Evolutionary conservation across 2,113 vertebrate genomes (phyloP), one percentile per base, ranked within the genome.

Genomic region (Seriola rivoliana): DNA sequence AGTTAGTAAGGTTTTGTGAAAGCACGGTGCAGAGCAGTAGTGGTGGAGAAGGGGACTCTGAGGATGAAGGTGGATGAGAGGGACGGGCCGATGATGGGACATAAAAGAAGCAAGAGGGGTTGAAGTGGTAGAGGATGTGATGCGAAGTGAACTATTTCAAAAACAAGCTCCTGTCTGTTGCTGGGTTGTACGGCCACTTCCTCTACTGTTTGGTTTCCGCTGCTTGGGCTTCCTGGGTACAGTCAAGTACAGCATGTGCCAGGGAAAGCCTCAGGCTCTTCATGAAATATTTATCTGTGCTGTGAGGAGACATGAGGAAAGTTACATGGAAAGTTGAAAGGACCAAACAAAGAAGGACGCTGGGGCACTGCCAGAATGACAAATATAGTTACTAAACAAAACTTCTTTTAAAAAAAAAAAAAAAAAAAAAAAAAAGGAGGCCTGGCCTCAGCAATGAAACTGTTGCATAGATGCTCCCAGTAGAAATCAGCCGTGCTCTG

Each of bases 211-310:
- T 79, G 81, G 84, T 85, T 89, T 86, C 85, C 71, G 60, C 85
- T 76, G 70, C 68, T 32, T 38, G 29, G 72, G 71, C 86, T 81
- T 89, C 80, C 84, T 82, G 78, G 81, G 81, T 86, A 81, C 90
- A 76, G 78, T 9, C 50, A 85, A 86, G 80, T 88, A 64, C 86
- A 81, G 88, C 80, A 16, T 85, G 86, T 92, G 88, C 85, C 87
- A 85, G 83, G 85, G 75, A 89, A 85, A 81, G 92, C 95, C 94
- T 92, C 78, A 12, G 92, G 95, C 93, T 71, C 78, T 82, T 85
- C 64, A 92, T 95, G 85, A 94, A 95, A 95, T 92, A 95, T 95
- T 89, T 55, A 95, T 92, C 85, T 77, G 89, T 5, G 90, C 94
- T 87, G 73, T 81, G 86, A 93, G 94, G 92, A 85, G 89, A 94